Conservation (phyloP, 2,113 vertebrate species). For the Phalacrocorax pelagicus region DNA sequence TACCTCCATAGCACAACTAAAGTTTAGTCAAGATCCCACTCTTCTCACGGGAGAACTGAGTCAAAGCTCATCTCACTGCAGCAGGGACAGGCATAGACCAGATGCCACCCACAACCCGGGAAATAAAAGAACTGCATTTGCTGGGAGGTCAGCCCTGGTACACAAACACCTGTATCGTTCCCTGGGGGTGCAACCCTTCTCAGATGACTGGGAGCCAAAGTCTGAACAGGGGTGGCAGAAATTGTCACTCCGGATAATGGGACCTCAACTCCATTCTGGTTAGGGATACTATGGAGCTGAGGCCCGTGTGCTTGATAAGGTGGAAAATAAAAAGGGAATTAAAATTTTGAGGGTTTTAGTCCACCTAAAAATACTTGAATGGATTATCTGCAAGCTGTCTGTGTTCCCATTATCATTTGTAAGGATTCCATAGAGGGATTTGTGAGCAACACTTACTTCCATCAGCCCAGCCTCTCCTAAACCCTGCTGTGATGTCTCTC, state of each 20-base stretch:
- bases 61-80: not conserved
- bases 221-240: not conserved
- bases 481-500: not conserved
- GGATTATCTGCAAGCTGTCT: not conserved
- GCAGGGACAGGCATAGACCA: not conserved
- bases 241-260: not conserved
- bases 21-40: not conserved
- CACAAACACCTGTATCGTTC: not conserved
- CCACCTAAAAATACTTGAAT: not conserved
- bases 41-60: not conserved
- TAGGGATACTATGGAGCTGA: not conserved
- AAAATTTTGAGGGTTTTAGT: not conserved
- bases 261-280: not conserved
- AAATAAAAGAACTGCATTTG: not conserved
- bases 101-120: not conserved
- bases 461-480: not conserved
- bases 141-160: not conserved
- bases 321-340: not conserved
- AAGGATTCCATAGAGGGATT: not conserved
- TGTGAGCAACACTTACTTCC: not conserved
- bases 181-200: not conserved
- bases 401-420: not conserved
- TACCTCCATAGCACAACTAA: not conserved
- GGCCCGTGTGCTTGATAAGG: not conserved
- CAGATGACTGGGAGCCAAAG: not conserved